These are phyloP conservation scores for Lordiphosa clarofinis DNA, from an alignment of 1,140 invertebrate genomes.

Conservation along the genomic window DNA sequence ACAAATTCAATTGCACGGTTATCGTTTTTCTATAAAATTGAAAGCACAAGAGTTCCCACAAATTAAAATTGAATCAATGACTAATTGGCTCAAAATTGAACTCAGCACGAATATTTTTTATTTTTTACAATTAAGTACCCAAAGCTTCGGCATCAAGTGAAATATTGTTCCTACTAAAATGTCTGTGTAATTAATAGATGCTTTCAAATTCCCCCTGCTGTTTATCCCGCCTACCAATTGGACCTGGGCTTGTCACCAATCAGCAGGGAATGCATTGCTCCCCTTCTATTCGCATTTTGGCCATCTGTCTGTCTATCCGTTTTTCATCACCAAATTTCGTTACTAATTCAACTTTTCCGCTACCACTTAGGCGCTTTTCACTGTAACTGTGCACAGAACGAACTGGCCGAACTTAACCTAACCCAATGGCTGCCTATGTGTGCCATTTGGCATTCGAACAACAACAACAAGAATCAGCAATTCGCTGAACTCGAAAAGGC, in stretches of 20 bases:
- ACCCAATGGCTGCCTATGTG: constrained; percentile 24
- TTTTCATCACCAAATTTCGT: constrained; percentile 31
- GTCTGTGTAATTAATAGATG: neutral
- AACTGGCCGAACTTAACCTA: constrained; percentile 35
- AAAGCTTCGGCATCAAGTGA: too few relatives aligned
- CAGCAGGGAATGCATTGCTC: constrained; percentile 4
- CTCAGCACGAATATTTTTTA: too few relatives aligned
- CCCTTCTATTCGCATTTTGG: neutral
- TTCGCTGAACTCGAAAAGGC: constrained; percentile 16
- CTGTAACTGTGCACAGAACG: constrained; percentile 33
- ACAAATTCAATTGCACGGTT: too few relatives aligned
- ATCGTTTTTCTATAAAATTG: too few relatives aligned
- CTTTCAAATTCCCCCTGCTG: neutral
- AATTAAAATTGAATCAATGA: too few relatives aligned
- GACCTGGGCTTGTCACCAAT: constrained; percentile 11
- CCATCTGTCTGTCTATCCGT: constrained; percentile 3
- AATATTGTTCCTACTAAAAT: too few relatives aligned
- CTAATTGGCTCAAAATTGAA: too few relatives aligned
- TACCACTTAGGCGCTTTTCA: constrained; percentile 53
- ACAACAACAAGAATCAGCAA: constrained; percentile 29
- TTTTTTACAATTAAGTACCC: too few relatives aligned
- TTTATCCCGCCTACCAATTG: constrained; percentile 8
- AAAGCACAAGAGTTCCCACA: too few relatives aligned
- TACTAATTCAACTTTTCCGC: constrained; percentile 56
- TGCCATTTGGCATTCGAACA: constrained; percentile 34